Conservation (phyloP, 30 jellyfish, hydroid and myxozoan species). For the Cassiopea andromeda region DNA sequence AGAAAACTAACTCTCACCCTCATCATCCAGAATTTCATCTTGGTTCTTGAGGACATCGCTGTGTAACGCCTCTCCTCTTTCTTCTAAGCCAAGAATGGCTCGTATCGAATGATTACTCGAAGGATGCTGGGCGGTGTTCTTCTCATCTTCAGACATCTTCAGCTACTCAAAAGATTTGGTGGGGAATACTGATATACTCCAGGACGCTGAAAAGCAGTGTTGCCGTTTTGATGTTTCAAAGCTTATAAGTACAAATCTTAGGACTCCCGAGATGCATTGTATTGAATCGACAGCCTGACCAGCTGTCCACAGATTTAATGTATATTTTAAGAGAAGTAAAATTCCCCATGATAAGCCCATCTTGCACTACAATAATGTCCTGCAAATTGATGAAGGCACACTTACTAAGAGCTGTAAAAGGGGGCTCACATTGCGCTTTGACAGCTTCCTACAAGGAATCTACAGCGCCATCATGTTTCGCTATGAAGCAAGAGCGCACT, state of each 20-base stretch:
- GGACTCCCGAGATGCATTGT: slow-evolving; percentile 17
- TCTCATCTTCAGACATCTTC: slow-evolving; percentile 32
- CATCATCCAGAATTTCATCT: not conserved
- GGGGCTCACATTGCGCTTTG: not conserved
- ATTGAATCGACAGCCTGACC: slow-evolving; percentile 1
- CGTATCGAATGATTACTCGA: slow-evolving; percentile 38
- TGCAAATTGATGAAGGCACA: not conserved
- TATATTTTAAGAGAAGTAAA: not conserved
- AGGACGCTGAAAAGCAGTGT: not conserved
- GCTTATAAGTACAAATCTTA: not conserved
- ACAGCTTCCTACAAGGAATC: not conserved
- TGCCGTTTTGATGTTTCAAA: not conserved
- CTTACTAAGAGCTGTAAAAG: not conserved
- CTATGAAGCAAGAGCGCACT: not conserved
- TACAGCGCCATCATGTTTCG: not conserved
- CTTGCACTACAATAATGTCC: not conserved
- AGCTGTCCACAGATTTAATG: not conserved
- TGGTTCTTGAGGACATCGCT: not conserved
- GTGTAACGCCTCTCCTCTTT: not conserved
- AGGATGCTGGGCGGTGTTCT: slow-evolving; percentile 5
- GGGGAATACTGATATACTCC: not conserved
- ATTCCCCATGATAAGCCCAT: not conserved
- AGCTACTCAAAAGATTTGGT: not conserved
- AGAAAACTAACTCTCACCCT: slow-evolving; percentile 10
- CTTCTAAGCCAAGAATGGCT: slow-evolving; percentile 59